Evolutionary conservation across 2,113 vertebrate species (phyloP), one percentile per base, ranked within the genome.

Genomic region (Trachemys scripta): DNA sequence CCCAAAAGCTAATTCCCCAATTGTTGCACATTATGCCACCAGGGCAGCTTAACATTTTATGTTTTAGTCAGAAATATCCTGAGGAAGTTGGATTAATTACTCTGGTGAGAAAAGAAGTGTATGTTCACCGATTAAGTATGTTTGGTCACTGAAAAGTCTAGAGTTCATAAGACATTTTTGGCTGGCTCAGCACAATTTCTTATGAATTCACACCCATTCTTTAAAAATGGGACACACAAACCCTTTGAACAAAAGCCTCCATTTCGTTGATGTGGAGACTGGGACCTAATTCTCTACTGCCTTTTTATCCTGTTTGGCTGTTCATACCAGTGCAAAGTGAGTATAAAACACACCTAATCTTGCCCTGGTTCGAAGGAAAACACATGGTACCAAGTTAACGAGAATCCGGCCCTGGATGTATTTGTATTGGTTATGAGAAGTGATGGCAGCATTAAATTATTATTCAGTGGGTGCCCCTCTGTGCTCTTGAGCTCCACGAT

Each of bases 1-100:
- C 31, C 90, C 92, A 84, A 84, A 17, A 4, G 62, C 62, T 86
- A 94, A 93, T 82, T 85, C 27, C 13, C 93, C 92, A 80, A 45
- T 29, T 69, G 3, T 25, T 75, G 85, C 65, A 89, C 29, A 87
- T 22, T 7, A 88, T 59, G 42, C 56, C 29, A 85, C 31, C 76
- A 35, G 84, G 3, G 12, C 27, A 45, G 80, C 56, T 93, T 88
- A 31, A 90, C 86, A 88, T 91, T 84, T 72, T 80, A 88, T 62
- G 45, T 76, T n/a, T 14, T 6, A 62, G 79, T 51, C 20, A 62
- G 57, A 85, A 89, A 79, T 50, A 49, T 27, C 87, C 81, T 84
- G 53, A 5, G 86, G 22, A 31, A 72, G n/a, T 49, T 14, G 35
- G 80, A 88, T 35, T 90, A 27, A 59, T 83, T 78, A 62, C 69